Percentiles rank a stretch among this genome's conserved stretches.
phyloP scores from a whole-genome alignment of 2,797 vertebrate genomes.

The Ctenosaura bakeri region DNA sequence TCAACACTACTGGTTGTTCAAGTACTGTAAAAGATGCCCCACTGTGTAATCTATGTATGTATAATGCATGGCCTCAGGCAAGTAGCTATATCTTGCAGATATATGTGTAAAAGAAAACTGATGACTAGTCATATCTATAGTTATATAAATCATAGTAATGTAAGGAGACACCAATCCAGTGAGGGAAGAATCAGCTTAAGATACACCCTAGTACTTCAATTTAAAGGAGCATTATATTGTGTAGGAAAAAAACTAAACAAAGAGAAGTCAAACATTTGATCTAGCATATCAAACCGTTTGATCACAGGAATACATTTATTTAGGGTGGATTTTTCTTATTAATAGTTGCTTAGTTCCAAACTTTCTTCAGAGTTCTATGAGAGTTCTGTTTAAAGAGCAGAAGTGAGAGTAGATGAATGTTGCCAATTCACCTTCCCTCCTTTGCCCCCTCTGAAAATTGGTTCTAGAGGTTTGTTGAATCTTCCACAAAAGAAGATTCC shows the following conservation, averaged over 20 bases:
- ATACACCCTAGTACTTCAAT: conserved; percentile 27
- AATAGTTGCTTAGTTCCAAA: neutral
- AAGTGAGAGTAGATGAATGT: neutral
- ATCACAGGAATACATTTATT: conserved; percentile 19
- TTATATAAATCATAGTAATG: conserved; percentile 31
- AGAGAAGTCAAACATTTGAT: conserved; percentile 30
- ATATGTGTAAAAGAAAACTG: conserved; percentile 1
- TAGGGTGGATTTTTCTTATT: conserved; percentile 17
- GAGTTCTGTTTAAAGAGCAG: neutral
- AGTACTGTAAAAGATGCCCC: conserved; percentile 5
- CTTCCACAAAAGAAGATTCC: neutral
- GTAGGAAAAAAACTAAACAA: neutral
- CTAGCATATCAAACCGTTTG: neutral
- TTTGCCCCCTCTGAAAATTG: neutral
- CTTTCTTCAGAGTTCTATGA: neutral
- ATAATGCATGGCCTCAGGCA: conserved; percentile 3
- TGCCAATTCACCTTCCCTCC: neutral
- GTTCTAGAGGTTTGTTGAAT: neutral
- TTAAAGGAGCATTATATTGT: conserved; percentile 1
- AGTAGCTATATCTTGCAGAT: conserved; percentile 2
- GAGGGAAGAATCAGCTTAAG: conserved; percentile 12
- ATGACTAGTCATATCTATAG: conserved; percentile 27
- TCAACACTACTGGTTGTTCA: neutral
- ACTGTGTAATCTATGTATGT: neutral
- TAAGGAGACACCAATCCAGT: neutral